Evolutionary conservation across 2,113 vertebrate species (phyloP), one percentile per base, ranked within the genome.

Genomic region (Fulmarus glacialis): DNA sequence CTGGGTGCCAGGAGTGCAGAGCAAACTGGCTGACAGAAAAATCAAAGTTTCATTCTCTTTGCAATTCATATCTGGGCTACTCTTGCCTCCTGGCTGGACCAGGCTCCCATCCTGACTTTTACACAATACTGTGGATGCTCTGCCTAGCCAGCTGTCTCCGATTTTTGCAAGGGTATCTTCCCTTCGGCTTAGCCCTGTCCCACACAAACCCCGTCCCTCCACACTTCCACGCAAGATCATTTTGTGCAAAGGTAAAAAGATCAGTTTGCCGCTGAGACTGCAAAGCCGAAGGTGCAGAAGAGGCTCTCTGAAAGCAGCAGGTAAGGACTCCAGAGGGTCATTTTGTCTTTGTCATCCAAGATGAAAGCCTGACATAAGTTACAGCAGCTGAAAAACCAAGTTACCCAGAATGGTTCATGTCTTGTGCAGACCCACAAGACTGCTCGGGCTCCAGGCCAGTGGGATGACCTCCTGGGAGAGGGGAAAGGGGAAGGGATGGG

Each of bases 1-100:
- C 80, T 80, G 42, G 58, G 52, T 63, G 70, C 95, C 94, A 96
- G 92, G 43, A 83, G 87, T 22, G 52, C 88, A 58, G 77, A 73
- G 80, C 68, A 21, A 62, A 23, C 17, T 0, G 3, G 34, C 58
- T 45, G 67, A 56, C 68, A 71, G 92, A 4, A 58, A 89, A 93
- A 95, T 66, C 94, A 18, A 87, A 67, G 63, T 62, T 77, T 36
- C 38, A 5, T 72, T 85, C 77, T 63, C 85, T 80, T 23, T n/a
- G 70, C 70, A 82, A 48, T 40, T 64, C 90, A 48, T 36, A 58
- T 8, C 62, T n/a, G 78, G 72, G 52, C n/a, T 5, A 2, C 55
- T 62, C 10, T 50, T 26, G 40, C 59, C 70, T 82, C n/a, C 60
- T 26, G 21, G 47, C 52, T 27, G 79, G 55, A 50, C 66, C 55